Base-by-base conservation (phyloP, 2,888 invertebrate genomes). In the Eugnorisma glareosa region DNA sequence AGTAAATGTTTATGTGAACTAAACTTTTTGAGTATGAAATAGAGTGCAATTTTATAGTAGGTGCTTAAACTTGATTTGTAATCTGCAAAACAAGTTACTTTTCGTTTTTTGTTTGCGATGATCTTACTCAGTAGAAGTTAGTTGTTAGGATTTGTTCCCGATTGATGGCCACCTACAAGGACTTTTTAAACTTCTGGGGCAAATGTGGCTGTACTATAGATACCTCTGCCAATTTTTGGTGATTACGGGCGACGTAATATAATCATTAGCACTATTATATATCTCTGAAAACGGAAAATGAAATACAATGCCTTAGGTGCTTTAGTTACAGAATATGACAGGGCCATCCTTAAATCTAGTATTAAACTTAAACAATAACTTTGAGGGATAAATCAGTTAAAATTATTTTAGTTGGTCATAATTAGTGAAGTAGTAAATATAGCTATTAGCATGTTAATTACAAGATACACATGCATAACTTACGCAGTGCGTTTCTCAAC, bases 401-500 rank as follows among this genome's bases (percentile, higher is more conserved):
- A 35, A 35, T 5, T 35, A 35, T 35, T 35, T 35, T 35, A 35
- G 35, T 35, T 35, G 35, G 35, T 35, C 7, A 18, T 54, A 61
- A 63, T 67, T 54, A 28, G 13, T 51, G 15, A 18, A 51, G 35
- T 31, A 31, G 6, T 51, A 28, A 35, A 43, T 59, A 67, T 31
- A 28, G 63, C 59, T 67, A 67, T 67, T 15, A 57, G 18, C 57
- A 24, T 35, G 54, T 31, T 83, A 78, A 81, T 66, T 69, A 69
- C 37, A 64, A 40, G 57, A 69, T 72, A 63, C 40, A 64, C 75
- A 75, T 67, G 43, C 67, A 61, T 67, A 73, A 75, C 59, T 74
- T 72, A 67, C 35, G 67, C 67, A 71, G 43, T 75, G 66, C 73
- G 74, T 82, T 88, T 88, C 88, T 83, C 81, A 61, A 45, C 43